Base-by-base conservation (phyloP, 1,140 invertebrate species). In the Magallana ariakensis region DNA sequence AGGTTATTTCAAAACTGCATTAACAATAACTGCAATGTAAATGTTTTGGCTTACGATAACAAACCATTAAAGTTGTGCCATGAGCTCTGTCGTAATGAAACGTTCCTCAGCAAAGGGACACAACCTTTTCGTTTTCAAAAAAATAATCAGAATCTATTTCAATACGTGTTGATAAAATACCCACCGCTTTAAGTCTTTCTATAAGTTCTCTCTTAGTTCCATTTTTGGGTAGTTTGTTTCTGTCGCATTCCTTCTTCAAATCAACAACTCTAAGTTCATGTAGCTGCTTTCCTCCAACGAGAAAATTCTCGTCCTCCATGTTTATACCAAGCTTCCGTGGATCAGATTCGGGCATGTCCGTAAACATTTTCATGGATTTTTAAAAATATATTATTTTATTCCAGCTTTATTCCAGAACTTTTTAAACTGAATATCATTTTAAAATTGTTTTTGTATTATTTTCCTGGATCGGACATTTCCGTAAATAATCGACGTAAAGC, bases 221-320 rank as follows among this genome's bases (percentile, higher is more conserved):
- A 89, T 87, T 91, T 85, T 94, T 95, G 54, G 94, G 93, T 13
- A 95, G 90, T n/a, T 93, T 92, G 88, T 94, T 87, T 90, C 93
- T 94, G 53, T 95, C 94, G 10, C 94, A 92, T 89, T 95, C 94
- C 89, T 93, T 92, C 85, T 95, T 95, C 10, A 95, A 88, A 91
- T 95, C 95, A 26, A 94, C 92, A 10, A 95, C 94, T 46, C 93
- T 90, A 55, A 95, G 91, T 22, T 94, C 93, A 46, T 91, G 88
- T 55, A 95, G 33, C 80, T 91, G 88, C 84, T 92, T 94, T 19
- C 94, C 94, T 81, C 92, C 83, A 57, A 91, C 87, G 19, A 93
- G 55, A 70, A 92, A 92, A 83, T 92, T 92, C 26, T 94, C 92
- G 92, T 95, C 94, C 91, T 94, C 92, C 94, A 95, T 95, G 88